Base-by-base conservation (phyloP, 2,797 vertebrate species). In the Schizopygopsis malacanthus region DNA sequence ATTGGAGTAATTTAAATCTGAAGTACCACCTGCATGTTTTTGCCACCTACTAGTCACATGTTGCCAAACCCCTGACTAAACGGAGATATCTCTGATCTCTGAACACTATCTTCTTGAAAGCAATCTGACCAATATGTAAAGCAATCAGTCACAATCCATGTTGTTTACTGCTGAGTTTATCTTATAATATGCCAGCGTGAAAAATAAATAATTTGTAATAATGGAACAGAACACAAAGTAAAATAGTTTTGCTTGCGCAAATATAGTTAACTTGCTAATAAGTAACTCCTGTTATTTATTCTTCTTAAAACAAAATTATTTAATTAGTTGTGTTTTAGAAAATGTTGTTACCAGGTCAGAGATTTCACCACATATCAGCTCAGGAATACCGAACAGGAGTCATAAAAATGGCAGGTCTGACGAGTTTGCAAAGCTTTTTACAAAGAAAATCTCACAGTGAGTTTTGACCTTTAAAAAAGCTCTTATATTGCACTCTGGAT, bases 401-500 rank as follows among this genome's bases (percentile, higher is more conserved):
- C 3, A 67, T 67, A 67, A 37, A 67, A 67, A 67, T 9, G 33
- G 65, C 16, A 63, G 25, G 0, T 63, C 61, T 63, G 25, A 63
- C 25, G 20, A 20, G 65, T 67, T 37, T 37, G 15, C 7, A 37
- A 81, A 52, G 28, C 43, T 15, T 50, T 67, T 69, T 81, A 50
- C 45, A 52, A 69, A 81, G 41, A 69, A 69, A 69, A 15, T n/a
- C 45, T 52, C 79, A 80, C 61, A 37, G 20, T 50, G 63, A 9
- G 45, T 67, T 65, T 28, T 69, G 79, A 81, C 63, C 43, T 81
- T 81, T 81, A 37, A 81, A 81, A 52, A 39, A 15, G 59, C 41
- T 69, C 18, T 69, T 81, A 39, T 69, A 69, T 67, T 67, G 33
- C 28, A 16, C 45, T 67, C 78, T 80, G 61, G 41, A 47, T 67